Evolutionary conservation across 2,797 vertebrate genomes (phyloP).

Genomic region (Dermochelys coriacea): DNA sequence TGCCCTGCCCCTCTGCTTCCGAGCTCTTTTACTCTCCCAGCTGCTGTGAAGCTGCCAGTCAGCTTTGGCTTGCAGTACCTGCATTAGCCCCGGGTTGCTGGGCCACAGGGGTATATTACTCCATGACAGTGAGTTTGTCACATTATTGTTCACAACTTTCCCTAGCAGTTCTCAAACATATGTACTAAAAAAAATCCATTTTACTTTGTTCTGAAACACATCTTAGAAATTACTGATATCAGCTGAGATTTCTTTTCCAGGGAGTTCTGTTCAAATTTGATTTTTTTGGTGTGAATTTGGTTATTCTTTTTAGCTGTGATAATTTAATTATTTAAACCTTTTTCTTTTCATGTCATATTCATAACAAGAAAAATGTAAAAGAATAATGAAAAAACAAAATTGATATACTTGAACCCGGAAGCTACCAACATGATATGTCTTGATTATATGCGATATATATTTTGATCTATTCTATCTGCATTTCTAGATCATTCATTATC

Average conservation of each 20-base stretch:
- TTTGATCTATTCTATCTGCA: background rate
- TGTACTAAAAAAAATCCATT: background rate
- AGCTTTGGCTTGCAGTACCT: background rate
- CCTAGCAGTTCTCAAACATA: background rate
- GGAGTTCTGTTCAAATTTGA: background rate
- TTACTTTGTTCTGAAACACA: background rate
- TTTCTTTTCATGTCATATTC: background rate
- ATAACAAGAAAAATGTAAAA: background rate
- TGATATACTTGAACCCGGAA: background rate
- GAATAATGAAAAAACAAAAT: background rate
- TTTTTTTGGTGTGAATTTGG: background rate
- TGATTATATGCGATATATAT: background rate
- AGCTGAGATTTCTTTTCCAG: background rate
- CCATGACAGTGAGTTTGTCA: background rate
- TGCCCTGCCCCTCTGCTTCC: background rate
- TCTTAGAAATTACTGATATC: background rate
- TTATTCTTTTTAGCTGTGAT: background rate
- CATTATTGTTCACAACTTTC: background rate
- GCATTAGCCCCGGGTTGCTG: background rate
- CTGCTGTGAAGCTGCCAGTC: no score
- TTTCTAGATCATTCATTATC: slow-evolving; percentile 94
- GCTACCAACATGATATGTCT: background rate
- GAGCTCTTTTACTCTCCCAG: background rate
- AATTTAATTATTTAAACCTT: background rate
- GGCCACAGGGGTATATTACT: background rate